Evolutionary conservation across 2,888 invertebrate genomes (phyloP).

Genomic region (Cosmorhoe ocellata): DNA sequence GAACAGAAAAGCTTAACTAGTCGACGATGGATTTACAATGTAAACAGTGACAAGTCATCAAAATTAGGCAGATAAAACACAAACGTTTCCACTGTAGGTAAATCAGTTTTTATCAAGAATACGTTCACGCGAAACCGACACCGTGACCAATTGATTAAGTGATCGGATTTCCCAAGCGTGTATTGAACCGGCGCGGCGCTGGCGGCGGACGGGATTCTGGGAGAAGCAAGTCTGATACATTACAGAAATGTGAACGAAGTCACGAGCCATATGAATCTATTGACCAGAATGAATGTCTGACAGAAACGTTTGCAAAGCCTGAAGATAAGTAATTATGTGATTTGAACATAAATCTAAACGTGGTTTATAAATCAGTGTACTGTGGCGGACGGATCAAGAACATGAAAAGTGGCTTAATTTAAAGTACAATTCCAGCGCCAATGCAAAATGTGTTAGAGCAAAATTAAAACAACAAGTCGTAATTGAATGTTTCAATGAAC

Average conservation of each 20-base stretch:
- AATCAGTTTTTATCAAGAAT: conserved; percentile 46
- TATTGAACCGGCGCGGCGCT: conserved; percentile 56
- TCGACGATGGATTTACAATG: conserved; percentile 34
- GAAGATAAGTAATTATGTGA: conserved; percentile 46
- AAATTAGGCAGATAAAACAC: conserved; percentile 22
- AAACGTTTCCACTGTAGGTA: conserved; percentile 47
- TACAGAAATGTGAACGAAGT: conserved; percentile 34
- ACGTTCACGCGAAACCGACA: conserved; percentile 50
- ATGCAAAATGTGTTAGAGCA: conserved; percentile 24
- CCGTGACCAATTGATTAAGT: conserved; percentile 61
- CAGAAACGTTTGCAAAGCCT: conserved; percentile 38
- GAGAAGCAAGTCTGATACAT: conserved; percentile 48
- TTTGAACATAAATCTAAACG: conserved; percentile 49
- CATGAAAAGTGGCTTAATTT: conserved; percentile 32
- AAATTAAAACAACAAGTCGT: conserved; percentile 44
- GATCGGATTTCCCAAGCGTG: conserved; percentile 50
- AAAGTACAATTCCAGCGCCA: conserved; percentile 30
- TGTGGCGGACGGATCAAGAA: conserved; percentile 38
- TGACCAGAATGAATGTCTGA: conserved; percentile 33
- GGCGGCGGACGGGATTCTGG: too few relatives aligned
- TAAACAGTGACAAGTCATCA: conserved; percentile 36
- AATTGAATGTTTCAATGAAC: conserved; percentile 61
- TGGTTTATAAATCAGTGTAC: conserved; percentile 48
- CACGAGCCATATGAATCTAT: conserved; percentile 41
- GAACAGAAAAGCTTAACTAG: conserved; percentile 22